phyloP scores from a whole-genome alignment of 2,113 vertebrate genomes.

The Perca flavescens region DNA sequence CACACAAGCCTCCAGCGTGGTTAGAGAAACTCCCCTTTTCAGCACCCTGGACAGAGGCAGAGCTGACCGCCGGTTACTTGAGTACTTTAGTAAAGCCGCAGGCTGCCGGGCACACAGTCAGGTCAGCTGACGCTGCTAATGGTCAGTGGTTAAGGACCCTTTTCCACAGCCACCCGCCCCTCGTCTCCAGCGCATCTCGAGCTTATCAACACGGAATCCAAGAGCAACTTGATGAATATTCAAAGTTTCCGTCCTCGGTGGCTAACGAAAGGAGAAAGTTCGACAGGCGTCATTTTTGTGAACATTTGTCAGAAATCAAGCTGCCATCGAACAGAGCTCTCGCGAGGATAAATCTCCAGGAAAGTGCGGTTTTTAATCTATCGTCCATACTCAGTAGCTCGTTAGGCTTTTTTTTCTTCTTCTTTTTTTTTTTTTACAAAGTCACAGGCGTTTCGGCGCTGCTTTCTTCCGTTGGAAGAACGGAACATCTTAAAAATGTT shows the following conservation, averaged over 20 bases:
- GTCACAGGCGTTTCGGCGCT: not conserved
- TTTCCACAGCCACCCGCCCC: constrained; percentile 24
- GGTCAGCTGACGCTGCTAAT: constrained; percentile 78
- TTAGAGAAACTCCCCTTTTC: constrained; percentile 72
- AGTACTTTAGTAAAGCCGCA: constrained; percentile 62
- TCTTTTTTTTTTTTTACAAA: not conserved
- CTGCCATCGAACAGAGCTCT: constrained; percentile 17
- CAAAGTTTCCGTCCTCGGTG: constrained; percentile 45
- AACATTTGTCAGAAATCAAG: constrained; percentile 22
- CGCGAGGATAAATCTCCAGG: constrained; percentile 57
- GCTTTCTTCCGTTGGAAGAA: constrained; percentile 29
- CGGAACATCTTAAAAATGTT: constrained; percentile 75
- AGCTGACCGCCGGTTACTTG: constrained; percentile 42
- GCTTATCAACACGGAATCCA: constrained; percentile 49
- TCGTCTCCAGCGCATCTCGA: constrained; percentile 13
- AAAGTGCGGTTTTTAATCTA: constrained; percentile 3
- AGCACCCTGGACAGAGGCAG: constrained; percentile 87
- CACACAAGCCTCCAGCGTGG: constrained; percentile 55
- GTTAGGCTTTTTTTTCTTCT: not conserved
- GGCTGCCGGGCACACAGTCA: constrained; percentile 48
- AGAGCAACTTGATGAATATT: constrained; percentile 71
- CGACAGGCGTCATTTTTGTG: constrained; percentile 16
- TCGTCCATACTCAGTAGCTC: not conserved
- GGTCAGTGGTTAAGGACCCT: constrained; percentile 40
- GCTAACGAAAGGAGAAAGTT: constrained; percentile 27